These are phyloP conservation scores for Elmis aenea DNA, from an alignment of 2,888 invertebrate genomes.

Conservation along the genomic window DNA sequence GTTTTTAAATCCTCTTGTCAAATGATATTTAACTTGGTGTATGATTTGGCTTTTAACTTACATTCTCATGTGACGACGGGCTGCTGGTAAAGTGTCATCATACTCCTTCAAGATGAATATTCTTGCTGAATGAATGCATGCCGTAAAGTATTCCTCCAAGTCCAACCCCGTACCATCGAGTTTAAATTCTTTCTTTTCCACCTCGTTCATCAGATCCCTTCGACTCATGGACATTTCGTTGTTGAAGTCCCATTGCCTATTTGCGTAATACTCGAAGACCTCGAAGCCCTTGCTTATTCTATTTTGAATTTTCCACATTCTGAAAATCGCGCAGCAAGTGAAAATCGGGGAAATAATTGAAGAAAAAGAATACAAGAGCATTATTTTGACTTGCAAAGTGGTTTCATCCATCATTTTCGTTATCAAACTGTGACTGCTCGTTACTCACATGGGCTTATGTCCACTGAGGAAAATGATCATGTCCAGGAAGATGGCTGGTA, in stretches of 20 bases:
- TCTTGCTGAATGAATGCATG: slow-evolving; percentile 76
- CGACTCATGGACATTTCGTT: slow-evolving; percentile 60
- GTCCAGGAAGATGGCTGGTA: slow-evolving; percentile 86
- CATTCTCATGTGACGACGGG: slow-evolving; percentile 74
- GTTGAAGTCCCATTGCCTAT: slow-evolving; percentile 86
- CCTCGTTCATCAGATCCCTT: slow-evolving; percentile 57
- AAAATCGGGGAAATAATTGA: no score
- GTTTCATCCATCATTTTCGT: no score
- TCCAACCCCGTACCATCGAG: slow-evolving; percentile 69
- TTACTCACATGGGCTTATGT: slow-evolving; percentile 79
- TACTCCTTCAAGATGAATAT: slow-evolving; percentile 77
- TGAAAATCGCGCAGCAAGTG: slow-evolving; percentile 38
- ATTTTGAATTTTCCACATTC: slow-evolving; percentile 76
- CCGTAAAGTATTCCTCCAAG: slow-evolving; percentile 74
- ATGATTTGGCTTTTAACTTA: slow-evolving; percentile 45
- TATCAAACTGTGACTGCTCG: no score
- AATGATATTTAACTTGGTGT: background rate
- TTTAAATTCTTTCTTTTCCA: slow-evolving; percentile 62
- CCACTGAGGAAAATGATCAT: slow-evolving; percentile 71
- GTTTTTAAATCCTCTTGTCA: no score
- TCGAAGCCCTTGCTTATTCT: slow-evolving; percentile 82
- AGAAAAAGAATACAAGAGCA: no score
- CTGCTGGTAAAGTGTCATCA: slow-evolving; percentile 75
- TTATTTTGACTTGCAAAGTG: no score
- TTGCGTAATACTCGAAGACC: slow-evolving; percentile 87